A percentile compares a stretch with the other conserved stretches of the same genome.
phyloP scores from a whole-genome alignment of 2,797 vertebrate genomes.

The Epinephelus coioides region DNA sequence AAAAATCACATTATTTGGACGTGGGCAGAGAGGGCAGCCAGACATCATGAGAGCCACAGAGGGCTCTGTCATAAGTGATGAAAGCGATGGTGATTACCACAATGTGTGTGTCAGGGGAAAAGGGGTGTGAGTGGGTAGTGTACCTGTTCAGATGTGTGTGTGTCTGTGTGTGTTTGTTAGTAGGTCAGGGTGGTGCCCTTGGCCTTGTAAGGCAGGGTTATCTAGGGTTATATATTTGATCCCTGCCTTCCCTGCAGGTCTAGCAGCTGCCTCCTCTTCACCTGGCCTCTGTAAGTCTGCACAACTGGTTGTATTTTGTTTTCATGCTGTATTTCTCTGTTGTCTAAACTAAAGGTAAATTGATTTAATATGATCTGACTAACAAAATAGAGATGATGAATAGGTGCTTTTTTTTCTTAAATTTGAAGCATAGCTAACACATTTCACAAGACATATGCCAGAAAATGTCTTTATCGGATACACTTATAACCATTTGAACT shows the following conservation, averaged over 20 bases:
- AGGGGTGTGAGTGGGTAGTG: conserved; percentile 29
- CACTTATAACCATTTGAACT: neutral
- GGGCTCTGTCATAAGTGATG: conserved; percentile 67
- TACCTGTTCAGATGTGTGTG: conserved; percentile 47
- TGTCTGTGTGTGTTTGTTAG: conserved; percentile 33
- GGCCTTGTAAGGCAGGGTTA: conserved; percentile 82
- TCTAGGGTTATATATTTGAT: conserved; percentile 84
- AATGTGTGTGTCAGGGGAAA: conserved; percentile 2
- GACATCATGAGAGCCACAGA: conserved; percentile 52
- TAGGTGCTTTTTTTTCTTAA: neutral
- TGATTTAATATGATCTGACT: neutral
- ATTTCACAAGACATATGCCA: neutral
- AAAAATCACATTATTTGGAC: conserved; percentile 77
- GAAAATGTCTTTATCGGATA: neutral
- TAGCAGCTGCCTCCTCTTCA: conserved; percentile 67
- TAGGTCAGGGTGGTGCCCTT: conserved; percentile 75
- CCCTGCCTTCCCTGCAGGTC: conserved; percentile 55
- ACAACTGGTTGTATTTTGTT: conserved; percentile 10
- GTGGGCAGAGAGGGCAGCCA: conserved; percentile 65
- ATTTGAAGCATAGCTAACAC: neutral
- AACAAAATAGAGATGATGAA: neutral
- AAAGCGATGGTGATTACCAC: conserved; percentile 59
- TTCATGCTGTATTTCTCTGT: neutral
- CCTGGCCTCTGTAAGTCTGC: conserved; percentile 73
- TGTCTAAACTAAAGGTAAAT: neutral